Evolutionary conservation across 1,140 invertebrate species (phyloP).

Genomic region (Bilobella aurantiaca): DNA sequence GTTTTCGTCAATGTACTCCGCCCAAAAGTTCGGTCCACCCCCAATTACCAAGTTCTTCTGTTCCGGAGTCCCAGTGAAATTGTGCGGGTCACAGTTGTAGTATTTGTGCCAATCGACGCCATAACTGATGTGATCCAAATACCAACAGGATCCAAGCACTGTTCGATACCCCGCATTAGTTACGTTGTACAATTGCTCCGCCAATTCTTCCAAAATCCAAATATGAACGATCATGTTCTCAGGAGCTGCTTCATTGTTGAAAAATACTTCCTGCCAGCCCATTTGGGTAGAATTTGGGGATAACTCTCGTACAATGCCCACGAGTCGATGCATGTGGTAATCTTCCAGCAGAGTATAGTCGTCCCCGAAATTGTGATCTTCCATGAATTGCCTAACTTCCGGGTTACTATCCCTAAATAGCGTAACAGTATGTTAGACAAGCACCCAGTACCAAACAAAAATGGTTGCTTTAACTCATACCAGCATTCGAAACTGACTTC

Average conservation of each 20-base stretch:
- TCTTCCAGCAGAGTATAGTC: constrained; percentile 52
- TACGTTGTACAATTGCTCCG: constrained; percentile 41
- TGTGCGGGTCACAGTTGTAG: constrained; percentile 63
- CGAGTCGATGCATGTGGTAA: constrained; percentile 55
- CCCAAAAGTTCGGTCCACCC: constrained; percentile 60
- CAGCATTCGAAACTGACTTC: constrained; percentile 81
- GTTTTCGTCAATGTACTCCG: constrained; percentile 48
- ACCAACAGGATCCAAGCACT: constrained; percentile 71
- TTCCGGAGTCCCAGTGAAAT: constrained; percentile 44
- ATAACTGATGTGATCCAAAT: constrained; percentile 60
- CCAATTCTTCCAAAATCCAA: constrained; percentile 47
- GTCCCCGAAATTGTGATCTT: constrained; percentile 45
- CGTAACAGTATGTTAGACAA: background rate
- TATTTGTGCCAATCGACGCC: constrained; percentile 64
- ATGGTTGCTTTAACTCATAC: constrained; percentile 44
- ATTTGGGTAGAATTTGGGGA: constrained; percentile 48
- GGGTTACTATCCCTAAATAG: constrained; percentile 60
- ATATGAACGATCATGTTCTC: constrained; percentile 60
- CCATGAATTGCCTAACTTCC: constrained; percentile 59
- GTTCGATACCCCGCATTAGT: constrained; percentile 38
- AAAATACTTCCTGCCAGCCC: constrained; percentile 88
- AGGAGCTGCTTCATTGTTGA: constrained; percentile 55
- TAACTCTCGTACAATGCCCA: constrained; percentile 44
- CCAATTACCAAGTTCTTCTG: constrained; percentile 55
- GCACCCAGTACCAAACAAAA: background rate